These are phyloP conservation scores for Larimichthys polyactis DNA, from an alignment of 2,113 vertebrate species.

Conservation along the genomic window DNA sequence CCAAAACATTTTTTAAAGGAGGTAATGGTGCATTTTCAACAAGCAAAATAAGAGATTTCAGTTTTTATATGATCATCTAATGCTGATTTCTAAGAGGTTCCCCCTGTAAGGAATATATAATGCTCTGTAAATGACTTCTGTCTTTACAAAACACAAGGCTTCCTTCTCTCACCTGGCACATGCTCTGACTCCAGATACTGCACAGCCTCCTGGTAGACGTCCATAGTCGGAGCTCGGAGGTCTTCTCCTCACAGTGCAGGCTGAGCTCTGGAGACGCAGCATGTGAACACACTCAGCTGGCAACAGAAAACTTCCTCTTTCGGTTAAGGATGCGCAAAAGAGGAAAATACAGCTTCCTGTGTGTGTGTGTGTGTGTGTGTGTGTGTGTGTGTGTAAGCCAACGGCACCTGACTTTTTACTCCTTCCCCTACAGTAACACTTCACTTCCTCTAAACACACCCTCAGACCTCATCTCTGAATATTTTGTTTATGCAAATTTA, in stretches of 20 bases:
- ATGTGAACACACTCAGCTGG: constrained; percentile 6
- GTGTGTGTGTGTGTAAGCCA: neutral
- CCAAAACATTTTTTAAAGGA: neutral
- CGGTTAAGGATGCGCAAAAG: constrained; percentile 47
- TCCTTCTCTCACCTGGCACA: constrained; percentile 57
- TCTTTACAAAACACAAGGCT: neutral
- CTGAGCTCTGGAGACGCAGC: neutral
- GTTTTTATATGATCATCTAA: neutral
- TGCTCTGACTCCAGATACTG: constrained; percentile 67
- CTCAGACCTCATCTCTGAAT: no score
- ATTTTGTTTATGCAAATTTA: neutral
- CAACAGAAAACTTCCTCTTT: constrained; percentile 76
- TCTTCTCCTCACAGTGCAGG: neutral
- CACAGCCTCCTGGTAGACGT: constrained; percentile 77
- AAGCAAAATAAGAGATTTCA: neutral
- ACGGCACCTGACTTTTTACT: constrained; percentile 3
- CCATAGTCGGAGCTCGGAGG: constrained; percentile 74
- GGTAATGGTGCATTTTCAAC: neutral
- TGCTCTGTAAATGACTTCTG: neutral
- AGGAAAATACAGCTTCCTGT: constrained; percentile 62
- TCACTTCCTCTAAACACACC: constrained; percentile 37
- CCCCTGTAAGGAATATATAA: neutral
- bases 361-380: neutral
- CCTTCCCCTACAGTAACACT: neutral
- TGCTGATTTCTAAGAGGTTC: no score